Conservation (phyloP, 2,888 invertebrate genomes). For the Pogonocherus hispidulus region DNA sequence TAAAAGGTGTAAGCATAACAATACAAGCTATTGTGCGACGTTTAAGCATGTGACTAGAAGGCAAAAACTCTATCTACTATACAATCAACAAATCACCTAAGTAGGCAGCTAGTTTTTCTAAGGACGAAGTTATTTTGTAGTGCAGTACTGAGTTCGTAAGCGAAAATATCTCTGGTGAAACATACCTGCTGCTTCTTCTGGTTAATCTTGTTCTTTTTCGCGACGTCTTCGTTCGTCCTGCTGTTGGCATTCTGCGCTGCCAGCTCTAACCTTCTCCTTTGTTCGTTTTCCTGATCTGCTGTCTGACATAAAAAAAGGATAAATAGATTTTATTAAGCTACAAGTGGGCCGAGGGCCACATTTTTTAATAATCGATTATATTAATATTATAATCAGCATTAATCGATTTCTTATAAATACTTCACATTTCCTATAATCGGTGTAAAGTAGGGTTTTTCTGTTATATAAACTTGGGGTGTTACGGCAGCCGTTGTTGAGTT, state of each 20-base stretch:
- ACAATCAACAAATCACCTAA: background rate
- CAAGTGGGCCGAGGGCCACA: too few species aligned
- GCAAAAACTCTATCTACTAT: background rate
- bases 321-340: too few species aligned
- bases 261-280: slow-evolving; percentile 86
- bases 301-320: slow-evolving; percentile 71
- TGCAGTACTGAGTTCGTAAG: slow-evolving; percentile 38
- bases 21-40: background rate
- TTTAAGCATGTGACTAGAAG: background rate
- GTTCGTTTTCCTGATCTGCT: slow-evolving; percentile 94
- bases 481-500: too few species aligned
- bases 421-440: too few species aligned
- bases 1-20: background rate
- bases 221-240: slow-evolving; percentile 79
- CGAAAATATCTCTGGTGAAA: slow-evolving; percentile 39
- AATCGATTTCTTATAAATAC: too few species aligned
- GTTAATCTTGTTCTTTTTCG: slow-evolving; percentile 82
- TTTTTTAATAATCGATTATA: too few species aligned
- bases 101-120: slow-evolving; percentile 25
- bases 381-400: too few species aligned
- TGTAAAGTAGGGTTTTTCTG: too few species aligned
- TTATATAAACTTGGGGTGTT: too few species aligned
- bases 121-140: slow-evolving; percentile 17
- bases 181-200: slow-evolving; percentile 93
- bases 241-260: slow-evolving; percentile 81